Percentiles rank a stretch among this genome's conserved stretches.
These are phyloP conservation scores for Merops nubicus DNA, from an alignment of 2,113 vertebrate genomes.

Conservation along the genomic window DNA sequence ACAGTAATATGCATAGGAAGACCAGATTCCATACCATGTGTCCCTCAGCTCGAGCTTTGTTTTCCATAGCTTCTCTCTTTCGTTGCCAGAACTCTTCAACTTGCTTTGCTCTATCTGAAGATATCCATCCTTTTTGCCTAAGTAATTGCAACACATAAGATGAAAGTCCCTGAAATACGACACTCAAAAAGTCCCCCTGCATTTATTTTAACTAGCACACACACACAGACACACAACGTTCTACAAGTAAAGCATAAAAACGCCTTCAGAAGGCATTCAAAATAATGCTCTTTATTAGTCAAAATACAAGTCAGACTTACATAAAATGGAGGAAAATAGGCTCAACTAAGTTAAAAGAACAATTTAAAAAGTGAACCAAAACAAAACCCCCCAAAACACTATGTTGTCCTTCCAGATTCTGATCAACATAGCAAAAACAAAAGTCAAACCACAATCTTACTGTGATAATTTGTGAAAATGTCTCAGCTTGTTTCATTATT, in stretches of 20 bases:
- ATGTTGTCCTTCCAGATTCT: not conserved
- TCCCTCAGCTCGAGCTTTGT: conserved; percentile 96
- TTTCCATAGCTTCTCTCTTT: conserved; percentile 92
- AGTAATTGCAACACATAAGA: conserved; percentile 54
- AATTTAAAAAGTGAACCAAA: not conserved
- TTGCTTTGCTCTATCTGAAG: conserved; percentile 84
- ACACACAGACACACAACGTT: not conserved
- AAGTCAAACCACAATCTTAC: not conserved
- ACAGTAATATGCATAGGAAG: not conserved
- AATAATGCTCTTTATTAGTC: not conserved
- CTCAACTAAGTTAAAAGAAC: not conserved
- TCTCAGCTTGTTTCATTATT: not conserved
- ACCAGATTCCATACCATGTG: conserved; percentile 86
- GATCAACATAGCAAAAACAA: not conserved
- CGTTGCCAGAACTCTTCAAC: conserved; percentile 95
- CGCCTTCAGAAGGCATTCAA: too few relatives aligned
- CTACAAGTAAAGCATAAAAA: not conserved
- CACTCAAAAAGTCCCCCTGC: accelerated
- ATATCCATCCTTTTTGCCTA: conserved; percentile 84
- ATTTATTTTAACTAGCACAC: not conserved
- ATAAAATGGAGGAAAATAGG: not conserved
- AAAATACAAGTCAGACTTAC: not conserved
- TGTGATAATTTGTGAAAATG: not conserved
- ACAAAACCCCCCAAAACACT: not conserved
- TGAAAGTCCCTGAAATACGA: conserved; percentile 30